A percentile compares a stretch with the other conserved stretches of the same genome.
Evolutionary conservation across 1,140 invertebrate genomes (phyloP).

Genomic region (Calephelis nemesis): DNA sequence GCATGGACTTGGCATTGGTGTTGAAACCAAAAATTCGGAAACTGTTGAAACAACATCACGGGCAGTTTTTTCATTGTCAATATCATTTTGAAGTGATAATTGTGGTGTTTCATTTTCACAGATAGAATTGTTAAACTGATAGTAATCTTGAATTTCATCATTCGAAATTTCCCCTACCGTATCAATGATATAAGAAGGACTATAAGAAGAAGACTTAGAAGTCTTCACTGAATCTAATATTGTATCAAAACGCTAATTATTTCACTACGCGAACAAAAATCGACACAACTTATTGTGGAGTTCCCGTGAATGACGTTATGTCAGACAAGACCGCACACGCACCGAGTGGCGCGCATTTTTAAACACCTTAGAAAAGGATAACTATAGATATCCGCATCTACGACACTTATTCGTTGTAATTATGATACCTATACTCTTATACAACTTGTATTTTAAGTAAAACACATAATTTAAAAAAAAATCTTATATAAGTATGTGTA

Average conservation of each 20-base stretch:
- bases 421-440: conserved; percentile 29
- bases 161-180: conserved; percentile 23
- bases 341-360: conserved; percentile 29
- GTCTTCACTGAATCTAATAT: background rate
- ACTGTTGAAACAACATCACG: conserved; percentile 11
- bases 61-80: conserved; percentile 20
- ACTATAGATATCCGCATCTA: conserved; percentile 28
- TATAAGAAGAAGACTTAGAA: no score
- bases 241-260: conserved; percentile 27
- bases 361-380: conserved; percentile 26
- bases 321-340: conserved; percentile 25
- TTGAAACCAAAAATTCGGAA: conserved; percentile 21
- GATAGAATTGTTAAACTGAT: conserved; percentile 17
- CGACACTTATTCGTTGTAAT: conserved; percentile 25
- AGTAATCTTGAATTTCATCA: conserved; percentile 22
- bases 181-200: conserved; percentile 26
- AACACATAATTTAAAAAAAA: conserved; percentile 26
- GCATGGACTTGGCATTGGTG: conserved; percentile 23
- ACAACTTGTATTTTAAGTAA: conserved; percentile 25
- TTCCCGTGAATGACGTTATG: conserved; percentile 29
- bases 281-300: conserved; percentile 14
- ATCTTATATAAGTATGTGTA: conserved; percentile 22
- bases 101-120: conserved; percentile 26
- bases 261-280: conserved; percentile 20
- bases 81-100: conserved; percentile 22